Evolutionary conservation across 2,888 invertebrate species (phyloP).

Genomic region (Spilarctia lutea): DNA sequence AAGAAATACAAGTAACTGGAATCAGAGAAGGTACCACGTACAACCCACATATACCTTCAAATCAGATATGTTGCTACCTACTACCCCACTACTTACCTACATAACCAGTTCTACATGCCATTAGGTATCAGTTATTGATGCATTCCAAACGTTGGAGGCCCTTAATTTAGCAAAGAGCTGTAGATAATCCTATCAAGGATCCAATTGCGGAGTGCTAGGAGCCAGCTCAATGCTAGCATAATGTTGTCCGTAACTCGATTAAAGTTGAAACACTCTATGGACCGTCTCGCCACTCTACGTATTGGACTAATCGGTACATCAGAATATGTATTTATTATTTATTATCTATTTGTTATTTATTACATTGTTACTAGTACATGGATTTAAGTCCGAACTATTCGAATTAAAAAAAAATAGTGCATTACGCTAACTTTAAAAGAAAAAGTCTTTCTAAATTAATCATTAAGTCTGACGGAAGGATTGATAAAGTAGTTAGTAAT

Average conservation of each 20-base stretch:
- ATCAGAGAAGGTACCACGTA: neutral
- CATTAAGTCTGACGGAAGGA: too few species aligned
- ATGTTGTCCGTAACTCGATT: conserved; percentile 67
- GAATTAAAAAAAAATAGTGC: too few species aligned
- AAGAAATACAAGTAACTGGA: too few species aligned
- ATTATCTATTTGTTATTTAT: too few species aligned
- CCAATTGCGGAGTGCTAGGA: conserved; percentile 54
- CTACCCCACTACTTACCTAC: too few species aligned
- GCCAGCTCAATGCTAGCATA: conserved; percentile 65
- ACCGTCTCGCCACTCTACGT: conserved; percentile 40
- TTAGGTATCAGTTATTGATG: conserved; percentile 17
- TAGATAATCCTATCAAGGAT: conserved; percentile 61
- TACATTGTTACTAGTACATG: too few species aligned
- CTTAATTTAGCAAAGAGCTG: conserved; percentile 67
- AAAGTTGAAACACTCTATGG: conserved; percentile 62
- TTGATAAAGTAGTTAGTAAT: too few species aligned
- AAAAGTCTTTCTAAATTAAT: too few species aligned
- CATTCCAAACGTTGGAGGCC: conserved; percentile 34
- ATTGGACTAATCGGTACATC: neutral
- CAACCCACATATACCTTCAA: neutral
- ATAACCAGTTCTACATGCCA: neutral
- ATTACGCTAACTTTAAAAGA: too few species aligned
- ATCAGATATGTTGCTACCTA: neutral
- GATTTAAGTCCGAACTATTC: too few species aligned
- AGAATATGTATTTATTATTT: neutral